Evolutionary conservation across 2,797 vertebrate genomes (phyloP).

Genomic region (Acanthis flammea): DNA sequence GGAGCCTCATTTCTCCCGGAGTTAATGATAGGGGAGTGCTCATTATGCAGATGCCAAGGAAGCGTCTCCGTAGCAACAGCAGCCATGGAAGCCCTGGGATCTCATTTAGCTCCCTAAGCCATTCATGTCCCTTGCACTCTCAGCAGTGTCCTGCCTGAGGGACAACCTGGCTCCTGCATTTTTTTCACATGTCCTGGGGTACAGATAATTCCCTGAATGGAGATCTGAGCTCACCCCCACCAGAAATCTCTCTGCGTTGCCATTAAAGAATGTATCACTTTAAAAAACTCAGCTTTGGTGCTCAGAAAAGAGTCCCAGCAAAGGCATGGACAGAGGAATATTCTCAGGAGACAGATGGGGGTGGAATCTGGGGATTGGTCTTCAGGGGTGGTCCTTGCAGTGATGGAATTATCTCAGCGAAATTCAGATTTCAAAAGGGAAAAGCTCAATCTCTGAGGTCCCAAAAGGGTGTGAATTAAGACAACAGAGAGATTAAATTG

Average conservation of each 20-base stretch:
- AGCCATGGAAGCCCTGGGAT: background rate
- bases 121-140: background rate
- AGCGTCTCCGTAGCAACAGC: slow-evolving; percentile 52
- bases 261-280: rapidly evolving
- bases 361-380: background rate
- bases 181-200: background rate
- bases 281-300: background rate
- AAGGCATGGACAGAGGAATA: background rate
- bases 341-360: background rate
- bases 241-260: background rate
- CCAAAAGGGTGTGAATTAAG: background rate
- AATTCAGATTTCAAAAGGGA: background rate
- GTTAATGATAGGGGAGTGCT: slow-evolving; percentile 15
- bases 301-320: background rate
- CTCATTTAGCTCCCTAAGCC: background rate
- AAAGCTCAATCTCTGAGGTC: background rate
- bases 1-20: slow-evolving; percentile 14
- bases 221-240: background rate
- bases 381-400: background rate
- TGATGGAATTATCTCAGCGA: background rate
- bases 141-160: background rate
- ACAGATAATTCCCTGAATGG: background rate
- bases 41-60: background rate
- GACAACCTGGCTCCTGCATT: background rate
- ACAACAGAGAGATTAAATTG: background rate